These are phyloP conservation scores for Neelides sp. DNA, from an alignment of 1,140 invertebrate genomes.

Conservation along the genomic window DNA sequence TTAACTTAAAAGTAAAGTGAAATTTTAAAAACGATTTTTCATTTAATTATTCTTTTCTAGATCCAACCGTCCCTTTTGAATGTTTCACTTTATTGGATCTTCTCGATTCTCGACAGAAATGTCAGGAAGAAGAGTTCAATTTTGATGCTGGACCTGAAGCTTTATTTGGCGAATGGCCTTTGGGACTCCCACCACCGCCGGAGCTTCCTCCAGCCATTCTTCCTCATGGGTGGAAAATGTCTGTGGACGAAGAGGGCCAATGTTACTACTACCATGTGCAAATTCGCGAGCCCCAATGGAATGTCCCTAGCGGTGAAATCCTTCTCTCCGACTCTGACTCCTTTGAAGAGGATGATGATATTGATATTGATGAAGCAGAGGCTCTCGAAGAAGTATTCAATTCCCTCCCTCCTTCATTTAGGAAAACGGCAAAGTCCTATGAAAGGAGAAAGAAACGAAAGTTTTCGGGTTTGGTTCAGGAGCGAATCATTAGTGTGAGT, in stretches of 20 bases:
- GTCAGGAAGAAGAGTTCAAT: not conserved
- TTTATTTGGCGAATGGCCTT: conserved; percentile 26
- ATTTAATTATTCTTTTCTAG: conserved; percentile 9
- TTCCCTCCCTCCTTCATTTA: conserved; percentile 11
- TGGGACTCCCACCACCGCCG: conserved; percentile 26
- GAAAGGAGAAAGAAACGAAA: conserved; percentile 32
- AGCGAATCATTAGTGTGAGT: conserved; percentile 57
- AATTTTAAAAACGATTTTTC: no score
- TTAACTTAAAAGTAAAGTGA: no score
- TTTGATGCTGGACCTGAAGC: no score
- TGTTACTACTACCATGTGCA: conserved; percentile 84
- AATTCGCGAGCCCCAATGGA: conserved; percentile 73
- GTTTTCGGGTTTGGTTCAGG: conserved; percentile 48
- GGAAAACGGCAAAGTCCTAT: conserved; percentile 17
- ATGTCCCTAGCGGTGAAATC: conserved; percentile 46
- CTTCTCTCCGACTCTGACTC: conserved; percentile 23
- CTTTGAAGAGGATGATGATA: not conserved
- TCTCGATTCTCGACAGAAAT: conserved; percentile 5
- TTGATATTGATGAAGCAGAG: conserved; percentile 19
- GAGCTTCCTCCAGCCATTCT: conserved; percentile 22
- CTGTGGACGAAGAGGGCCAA: conserved; percentile 62
- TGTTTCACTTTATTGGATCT: conserved; percentile 14
- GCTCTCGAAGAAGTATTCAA: no score
- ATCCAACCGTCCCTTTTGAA: conserved; percentile 27
- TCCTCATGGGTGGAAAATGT: conserved; percentile 56